A percentile compares a stretch with the other conserved stretches of the same genome.
Conservation (phyloP, 2,113 vertebrate genomes). For the Chionomys nivalis region DNA sequence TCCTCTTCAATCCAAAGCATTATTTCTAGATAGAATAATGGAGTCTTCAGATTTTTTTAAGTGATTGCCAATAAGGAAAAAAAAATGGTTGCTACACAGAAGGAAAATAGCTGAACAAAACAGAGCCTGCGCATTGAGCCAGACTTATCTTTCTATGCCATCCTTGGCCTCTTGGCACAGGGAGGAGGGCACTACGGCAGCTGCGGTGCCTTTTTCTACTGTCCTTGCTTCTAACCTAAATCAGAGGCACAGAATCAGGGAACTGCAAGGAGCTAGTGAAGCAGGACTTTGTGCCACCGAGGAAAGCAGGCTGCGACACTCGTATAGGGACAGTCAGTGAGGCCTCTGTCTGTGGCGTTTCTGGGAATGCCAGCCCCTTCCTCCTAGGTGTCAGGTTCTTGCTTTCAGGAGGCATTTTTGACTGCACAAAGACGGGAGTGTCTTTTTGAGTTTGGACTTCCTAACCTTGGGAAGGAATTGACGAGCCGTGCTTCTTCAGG, state of each 20-base stretch:
- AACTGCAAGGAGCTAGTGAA: neutral
- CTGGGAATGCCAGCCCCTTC: neutral
- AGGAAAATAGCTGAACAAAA: slow-evolving; percentile 57
- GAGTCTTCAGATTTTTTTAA: slow-evolving; percentile 56
- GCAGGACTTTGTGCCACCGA: neutral
- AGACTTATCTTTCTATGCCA: slow-evolving; percentile 20
- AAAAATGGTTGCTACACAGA: neutral
- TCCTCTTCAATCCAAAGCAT: slow-evolving; percentile 45
- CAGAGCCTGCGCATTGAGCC: neutral
- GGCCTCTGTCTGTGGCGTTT: neutral
- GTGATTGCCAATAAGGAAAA: slow-evolving; percentile 34
- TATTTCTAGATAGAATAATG: slow-evolving; percentile 42
- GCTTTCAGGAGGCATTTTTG: slow-evolving; percentile 47
- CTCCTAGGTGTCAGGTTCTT: neutral
- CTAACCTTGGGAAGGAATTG: slow-evolving; percentile 79
- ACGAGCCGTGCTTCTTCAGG: slow-evolving; percentile 63
- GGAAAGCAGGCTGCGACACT: neutral
- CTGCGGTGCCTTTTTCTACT: neutral
- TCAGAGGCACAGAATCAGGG: slow-evolving; percentile 13
- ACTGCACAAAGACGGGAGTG: slow-evolving; percentile 48
- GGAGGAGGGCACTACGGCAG: neutral
- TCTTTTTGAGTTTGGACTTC: slow-evolving; percentile 76
- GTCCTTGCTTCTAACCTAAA: neutral
- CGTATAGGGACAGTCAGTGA: neutral
- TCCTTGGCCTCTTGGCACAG: neutral